phyloP scores from a whole-genome alignment of 2,888 invertebrate genomes.

The Diloba caeruleocephala region DNA sequence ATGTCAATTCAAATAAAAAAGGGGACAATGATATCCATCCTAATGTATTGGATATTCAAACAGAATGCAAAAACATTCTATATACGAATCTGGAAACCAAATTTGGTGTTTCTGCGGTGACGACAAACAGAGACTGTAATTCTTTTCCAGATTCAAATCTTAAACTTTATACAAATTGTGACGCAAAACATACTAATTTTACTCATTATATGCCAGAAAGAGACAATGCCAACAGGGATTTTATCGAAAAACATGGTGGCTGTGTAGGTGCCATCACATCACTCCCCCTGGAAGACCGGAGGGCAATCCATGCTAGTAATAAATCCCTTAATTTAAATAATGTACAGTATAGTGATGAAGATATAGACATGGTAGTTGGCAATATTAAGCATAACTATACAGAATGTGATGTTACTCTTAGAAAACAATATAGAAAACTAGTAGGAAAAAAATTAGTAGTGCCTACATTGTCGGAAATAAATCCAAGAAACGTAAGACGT shows the following conservation, averaged over 20 bases:
- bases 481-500: constrained; percentile 73
- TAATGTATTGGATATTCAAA: background rate
- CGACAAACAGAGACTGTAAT: background rate
- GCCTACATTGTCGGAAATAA: constrained; percentile 60
- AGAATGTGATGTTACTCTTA: constrained; percentile 64
- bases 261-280: no score
- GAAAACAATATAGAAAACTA: constrained; percentile 61
- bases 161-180: constrained; percentile 2
- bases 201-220: constrained; percentile 8
- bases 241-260: no score
- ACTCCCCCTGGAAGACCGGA: no score
- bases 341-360: constrained; percentile 18
- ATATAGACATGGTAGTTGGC: constrained; percentile 38
- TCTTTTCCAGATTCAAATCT: constrained; percentile 1
- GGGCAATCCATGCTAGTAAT: no score
- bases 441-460: constrained; percentile 62
- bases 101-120: constrained; percentile 2
- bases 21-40: background rate
- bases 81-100: constrained; percentile 12
- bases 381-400: constrained; percentile 44
- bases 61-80: background rate
- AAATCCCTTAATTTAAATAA: constrained; percentile 17
- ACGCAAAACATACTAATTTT: background rate
- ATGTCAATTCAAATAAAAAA: constrained; percentile 10
- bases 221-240: constrained; percentile 6